Evolutionary conservation across 2,113 vertebrate species (phyloP).

Genomic region (Turnix velox): DNA sequence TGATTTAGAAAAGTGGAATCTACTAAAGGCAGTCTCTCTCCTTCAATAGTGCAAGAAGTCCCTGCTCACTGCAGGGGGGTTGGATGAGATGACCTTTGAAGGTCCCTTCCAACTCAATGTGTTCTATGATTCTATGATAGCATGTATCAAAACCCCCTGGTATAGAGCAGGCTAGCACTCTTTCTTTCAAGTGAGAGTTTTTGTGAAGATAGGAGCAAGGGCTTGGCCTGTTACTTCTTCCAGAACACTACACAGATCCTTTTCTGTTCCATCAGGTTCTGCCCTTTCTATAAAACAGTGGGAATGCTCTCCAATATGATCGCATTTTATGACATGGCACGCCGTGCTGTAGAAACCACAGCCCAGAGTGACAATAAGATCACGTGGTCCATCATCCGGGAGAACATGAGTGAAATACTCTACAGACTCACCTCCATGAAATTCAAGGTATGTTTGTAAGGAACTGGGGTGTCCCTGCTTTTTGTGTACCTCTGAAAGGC

Average conservation of each 20-base stretch:
- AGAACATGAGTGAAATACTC: constrained; percentile 94
- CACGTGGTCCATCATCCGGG: constrained; percentile 96
- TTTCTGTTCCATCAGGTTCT: constrained; percentile 80
- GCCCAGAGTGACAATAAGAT: constrained; percentile 97
- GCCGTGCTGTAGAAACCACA: constrained; percentile 94
- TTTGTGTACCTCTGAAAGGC: neutral
- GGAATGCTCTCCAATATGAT: constrained; percentile 97
- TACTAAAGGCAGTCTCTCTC: neutral
- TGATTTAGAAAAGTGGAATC: neutral
- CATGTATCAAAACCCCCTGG: neutral
- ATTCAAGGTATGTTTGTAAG: constrained; percentile 84
- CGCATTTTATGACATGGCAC: constrained; percentile 94
- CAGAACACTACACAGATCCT: neutral
- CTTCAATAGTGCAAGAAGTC: too few species aligned
- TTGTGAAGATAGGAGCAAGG: neutral
- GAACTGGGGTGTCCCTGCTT: neutral
- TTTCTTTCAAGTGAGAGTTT: neutral
- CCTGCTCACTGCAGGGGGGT: too few species aligned
- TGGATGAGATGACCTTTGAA: too few species aligned
- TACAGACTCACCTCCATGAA: constrained; percentile 97
- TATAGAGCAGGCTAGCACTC: neutral
- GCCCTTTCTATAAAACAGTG: constrained; percentile 97
- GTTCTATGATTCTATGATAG: too few species aligned
- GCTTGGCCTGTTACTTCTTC: neutral
- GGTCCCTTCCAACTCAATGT: too few species aligned